Conservation (phyloP, 2,113 vertebrate species). For the Alethe diademata region DNA sequence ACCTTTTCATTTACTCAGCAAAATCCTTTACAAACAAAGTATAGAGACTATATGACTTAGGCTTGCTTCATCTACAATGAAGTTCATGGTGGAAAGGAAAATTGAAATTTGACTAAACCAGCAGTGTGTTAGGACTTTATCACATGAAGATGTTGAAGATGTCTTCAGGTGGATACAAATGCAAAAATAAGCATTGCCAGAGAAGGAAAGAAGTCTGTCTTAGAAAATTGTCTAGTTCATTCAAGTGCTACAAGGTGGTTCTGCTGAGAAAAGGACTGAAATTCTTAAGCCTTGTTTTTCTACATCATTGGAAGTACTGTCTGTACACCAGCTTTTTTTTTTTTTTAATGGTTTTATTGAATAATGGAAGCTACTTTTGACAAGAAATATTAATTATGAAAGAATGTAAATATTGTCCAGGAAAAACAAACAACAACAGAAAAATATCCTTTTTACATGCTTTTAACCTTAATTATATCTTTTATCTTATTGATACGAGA, state of each 20-base stretch:
- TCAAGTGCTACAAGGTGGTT: neutral
- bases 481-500: neutral
- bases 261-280: neutral
- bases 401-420: neutral
- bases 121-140: neutral
- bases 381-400: neutral
- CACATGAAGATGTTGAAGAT: neutral
- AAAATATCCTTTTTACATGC: neutral
- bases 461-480: neutral
- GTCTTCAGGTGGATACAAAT: neutral
- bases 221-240: neutral
- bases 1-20: conserved; percentile 60
- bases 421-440: neutral
- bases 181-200: neutral
- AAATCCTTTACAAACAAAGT: conserved; percentile 57
- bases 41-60: neutral
- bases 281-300: neutral
- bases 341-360: neutral
- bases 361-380: neutral
- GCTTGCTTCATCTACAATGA: neutral
- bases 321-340: neutral
- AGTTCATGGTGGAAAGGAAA: neutral
- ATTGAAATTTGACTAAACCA: conserved; percentile 25
- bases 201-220: neutral
- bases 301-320: neutral